Base-by-base conservation (phyloP, 2,113 vertebrate genomes). In the Natator depressus region DNA sequence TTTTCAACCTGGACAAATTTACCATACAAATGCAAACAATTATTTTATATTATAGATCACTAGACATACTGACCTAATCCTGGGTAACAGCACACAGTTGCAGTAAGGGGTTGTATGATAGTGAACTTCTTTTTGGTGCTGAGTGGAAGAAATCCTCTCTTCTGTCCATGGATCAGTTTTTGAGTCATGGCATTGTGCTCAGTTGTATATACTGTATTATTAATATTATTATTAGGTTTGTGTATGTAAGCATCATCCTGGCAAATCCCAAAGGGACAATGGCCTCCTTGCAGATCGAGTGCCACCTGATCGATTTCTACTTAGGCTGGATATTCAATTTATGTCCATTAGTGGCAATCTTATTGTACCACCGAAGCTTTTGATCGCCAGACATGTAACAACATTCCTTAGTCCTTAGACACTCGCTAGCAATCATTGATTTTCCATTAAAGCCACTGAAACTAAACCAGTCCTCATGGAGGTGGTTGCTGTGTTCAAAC, bases 61-160 rank as follows among this genome's bases (percentile, higher is more conserved):
- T 75, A 17, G 31, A 5, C 0, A 81, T 85, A 87, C 55, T 65
- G 0, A 0, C 69, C 7, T 38, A 0, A 0, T 79, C 93, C 14
- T 65, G 57, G 5, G 9, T 87, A 59, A 27, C 3, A 89, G 1
- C 76, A 25, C 9, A 46, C 1, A 31, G 13, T 25, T 80, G 82
- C 25, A 31, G 27, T 49, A 78, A 65, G 46, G 62, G 4, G 35
- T 69, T 14, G 55, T 57, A 2, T 46, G 3, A n/a, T 10, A 85
- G 62, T 13, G 85, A 50, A 88, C 81, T 3, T 2, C 0, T 42
- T 87, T 82, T 49, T 75, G 46, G 57, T 2, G 6, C 38, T 72
- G 35, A 38, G 19, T 72, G 65, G n/a, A 72, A 72, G n/a, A 72
- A 72, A 2, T 9, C 24, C 12, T 47, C 50, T 54, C 78, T 87